phyloP scores from a whole-genome alignment of 1,140 invertebrate genomes.

The Bradynema listronoti region DNA sequence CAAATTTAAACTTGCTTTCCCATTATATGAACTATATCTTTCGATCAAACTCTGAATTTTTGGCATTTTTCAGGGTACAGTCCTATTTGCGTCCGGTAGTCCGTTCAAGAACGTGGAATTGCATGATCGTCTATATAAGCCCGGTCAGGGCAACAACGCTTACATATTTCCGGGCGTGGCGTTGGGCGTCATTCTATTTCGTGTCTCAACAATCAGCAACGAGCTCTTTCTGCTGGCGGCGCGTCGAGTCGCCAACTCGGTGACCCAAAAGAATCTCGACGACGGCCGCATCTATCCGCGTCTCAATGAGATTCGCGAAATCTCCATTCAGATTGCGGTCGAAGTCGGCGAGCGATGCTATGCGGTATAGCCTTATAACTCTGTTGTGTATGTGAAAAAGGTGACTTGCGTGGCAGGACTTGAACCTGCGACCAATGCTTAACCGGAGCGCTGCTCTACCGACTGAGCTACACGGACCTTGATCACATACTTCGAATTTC shows the following conservation, averaged over 20 bases:
- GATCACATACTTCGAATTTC: background rate
- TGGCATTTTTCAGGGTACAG: slow-evolving; percentile 70
- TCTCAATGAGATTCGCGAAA: slow-evolving; percentile 73
- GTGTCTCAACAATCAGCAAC: slow-evolving; percentile 79
- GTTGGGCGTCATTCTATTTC: slow-evolving; percentile 72
- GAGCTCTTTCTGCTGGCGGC: slow-evolving; percentile 82
- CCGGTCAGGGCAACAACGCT: slow-evolving; percentile 92
- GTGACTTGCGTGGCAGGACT: background rate
- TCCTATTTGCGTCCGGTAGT: slow-evolving; percentile 82
- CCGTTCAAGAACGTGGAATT: slow-evolving; percentile 76
- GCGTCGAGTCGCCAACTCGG: slow-evolving; percentile 70
- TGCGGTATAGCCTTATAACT: slow-evolving; percentile 9
- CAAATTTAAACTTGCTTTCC: too few relatives aligned
- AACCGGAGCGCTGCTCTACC: background rate
- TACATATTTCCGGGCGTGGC: slow-evolving; percentile 92
- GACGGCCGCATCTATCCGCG: slow-evolving; percentile 88
- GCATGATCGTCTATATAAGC: slow-evolving; percentile 72
- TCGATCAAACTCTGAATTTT: too few relatives aligned
- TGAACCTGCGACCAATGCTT: background rate
- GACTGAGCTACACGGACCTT: background rate
- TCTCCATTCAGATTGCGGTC: slow-evolving; percentile 79
- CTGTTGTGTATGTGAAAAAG: background rate
- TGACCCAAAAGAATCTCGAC: slow-evolving; percentile 72
- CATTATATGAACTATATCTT: too few relatives aligned
- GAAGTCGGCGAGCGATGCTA: slow-evolving; percentile 81